A percentile compares a stretch with the other conserved stretches of the same genome.
Conservation (phyloP, 2,888 invertebrate genomes). For the Clistopyga incitator region DNA sequence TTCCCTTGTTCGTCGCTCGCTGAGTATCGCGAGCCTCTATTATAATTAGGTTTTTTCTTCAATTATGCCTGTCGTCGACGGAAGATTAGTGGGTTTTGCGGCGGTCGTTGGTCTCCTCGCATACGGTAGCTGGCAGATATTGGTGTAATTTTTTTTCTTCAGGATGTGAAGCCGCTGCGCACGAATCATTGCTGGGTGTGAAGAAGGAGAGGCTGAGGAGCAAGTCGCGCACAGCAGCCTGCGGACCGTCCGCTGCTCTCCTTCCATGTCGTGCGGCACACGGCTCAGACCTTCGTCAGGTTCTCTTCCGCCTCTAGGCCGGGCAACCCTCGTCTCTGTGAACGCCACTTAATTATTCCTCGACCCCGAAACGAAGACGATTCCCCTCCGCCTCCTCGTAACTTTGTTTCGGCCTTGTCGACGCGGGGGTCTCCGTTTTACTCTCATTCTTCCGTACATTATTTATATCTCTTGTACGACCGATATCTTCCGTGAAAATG, state of each 20-base stretch:
- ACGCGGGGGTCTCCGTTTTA: conserved; percentile 72
- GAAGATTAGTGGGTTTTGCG: conserved; percentile 63
- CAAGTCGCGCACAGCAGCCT: background rate
- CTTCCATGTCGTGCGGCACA: conserved; percentile 15
- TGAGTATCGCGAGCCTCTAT: conserved; percentile 61
- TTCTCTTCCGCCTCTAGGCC: conserved; percentile 23
- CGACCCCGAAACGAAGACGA: conserved; percentile 66
- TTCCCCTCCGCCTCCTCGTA: conserved; percentile 73
- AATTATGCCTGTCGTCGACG: conserved; percentile 66
- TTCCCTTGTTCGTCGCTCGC: conserved; percentile 10
- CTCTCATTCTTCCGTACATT: conserved; percentile 53
- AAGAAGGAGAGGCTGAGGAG: conserved; percentile 13
- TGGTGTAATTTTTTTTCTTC: conserved; percentile 58
- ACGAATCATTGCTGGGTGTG: conserved; percentile 7
- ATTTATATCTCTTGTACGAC: conserved; percentile 33
- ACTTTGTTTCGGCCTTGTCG: conserved; percentile 79
- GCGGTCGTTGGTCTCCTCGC: conserved; percentile 38
- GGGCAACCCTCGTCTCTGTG: conserved; percentile 71
- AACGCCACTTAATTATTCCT: conserved; percentile 81
- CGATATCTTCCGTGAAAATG: background rate
- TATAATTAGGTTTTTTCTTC: conserved; percentile 70
- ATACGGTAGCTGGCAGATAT: conserved; percentile 59
- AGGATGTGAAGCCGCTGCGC: conserved; percentile 23
- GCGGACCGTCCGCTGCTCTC: conserved; percentile 29
- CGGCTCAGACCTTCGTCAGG: conserved; percentile 11